Evolutionary conservation across 2,797 vertebrate genomes (phyloP).

Genomic region (Cirrhinus molitorella): DNA sequence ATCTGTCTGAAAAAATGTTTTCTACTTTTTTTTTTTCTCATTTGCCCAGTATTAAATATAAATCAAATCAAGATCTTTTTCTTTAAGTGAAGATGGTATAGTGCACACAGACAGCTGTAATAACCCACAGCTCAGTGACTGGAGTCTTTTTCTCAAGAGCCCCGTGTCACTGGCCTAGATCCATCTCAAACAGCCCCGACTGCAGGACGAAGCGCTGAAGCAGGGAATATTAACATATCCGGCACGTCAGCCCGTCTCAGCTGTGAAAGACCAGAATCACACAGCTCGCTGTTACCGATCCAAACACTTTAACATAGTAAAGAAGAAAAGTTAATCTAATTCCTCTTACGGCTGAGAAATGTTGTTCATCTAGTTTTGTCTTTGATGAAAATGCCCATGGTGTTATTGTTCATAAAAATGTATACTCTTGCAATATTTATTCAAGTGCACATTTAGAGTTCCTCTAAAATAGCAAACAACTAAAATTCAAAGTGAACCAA

Average conservation of each 20-base stretch:
- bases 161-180: slow-evolving; percentile 76
- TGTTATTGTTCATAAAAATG: neutral
- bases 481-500: neutral
- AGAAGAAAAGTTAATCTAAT: neutral
- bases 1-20: neutral
- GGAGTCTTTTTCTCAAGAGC: slow-evolving; percentile 41
- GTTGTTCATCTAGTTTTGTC: neutral
- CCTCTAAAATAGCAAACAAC: neutral
- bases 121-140: slow-evolving; percentile 70
- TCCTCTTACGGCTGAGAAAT: neutral
- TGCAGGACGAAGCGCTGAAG: slow-evolving; percentile 3
- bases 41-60: slow-evolving; percentile 2
- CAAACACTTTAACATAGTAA: neutral
- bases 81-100: slow-evolving; percentile 44
- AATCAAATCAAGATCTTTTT: slow-evolving; percentile 18
- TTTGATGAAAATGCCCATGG: neutral
- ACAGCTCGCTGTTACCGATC: neutral
- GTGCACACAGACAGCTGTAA: slow-evolving; percentile 66
- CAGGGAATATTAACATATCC: slow-evolving; percentile 48
- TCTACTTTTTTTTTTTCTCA: neutral
- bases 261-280: neutral
- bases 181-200: slow-evolving; percentile 72
- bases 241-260: neutral
- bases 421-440: neutral
- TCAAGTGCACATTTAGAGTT: neutral